Evolutionary conservation across 2,888 invertebrate genomes (phyloP), one percentile per base, ranked within the genome.

Genomic region (Trissoscelio sp.): DNA sequence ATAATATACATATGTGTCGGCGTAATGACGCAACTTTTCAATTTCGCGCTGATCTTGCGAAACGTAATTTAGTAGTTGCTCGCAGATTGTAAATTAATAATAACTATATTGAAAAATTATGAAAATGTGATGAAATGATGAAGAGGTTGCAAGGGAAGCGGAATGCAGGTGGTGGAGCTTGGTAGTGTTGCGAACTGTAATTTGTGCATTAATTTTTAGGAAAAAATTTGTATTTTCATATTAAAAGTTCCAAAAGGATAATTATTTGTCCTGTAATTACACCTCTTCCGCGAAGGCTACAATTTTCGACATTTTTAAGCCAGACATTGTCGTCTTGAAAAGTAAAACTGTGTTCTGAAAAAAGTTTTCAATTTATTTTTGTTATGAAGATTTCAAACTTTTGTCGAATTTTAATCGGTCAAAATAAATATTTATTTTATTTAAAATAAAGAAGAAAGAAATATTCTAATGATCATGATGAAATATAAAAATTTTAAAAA

Each of bases 91-190:
- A 72, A 60, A 72, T 60, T 60, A 72, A 51, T 72, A 74, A 57
- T 64, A 74, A 66, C 31, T 58, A 51, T 75, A 66, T 67, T 58
- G 75, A 48, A 58, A 48, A 67, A 75, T 46, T 74, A 57, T 66
- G 55, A 64, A 74, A 14, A 64, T 66, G 7, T 24, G 44, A 73
- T 46, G 44, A 46, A 31, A 62, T 57, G 48, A 66, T 64, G 64
- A 24, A 64, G 37, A 48, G 44, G 11, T 57, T 37, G 16, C n/a
- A 7, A 48, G n/a, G 22, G 28, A 34, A 34, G 48, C n/a, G 3
- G 31, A 53, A n/a, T 12, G 66, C 55, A 67, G 67, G 34, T 37
- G 53, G 18, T 51, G 28, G 14, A 37, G 24, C 37, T 39, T 12
- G 44, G 18, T 44, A 60, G 16, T 44, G 44, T 18, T n/a, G 39